A percentile compares a stretch with the other conserved stretches of the same genome.
Conservation (phyloP, 1,140 invertebrate species). For the Lasioglossum baleicum region DNA sequence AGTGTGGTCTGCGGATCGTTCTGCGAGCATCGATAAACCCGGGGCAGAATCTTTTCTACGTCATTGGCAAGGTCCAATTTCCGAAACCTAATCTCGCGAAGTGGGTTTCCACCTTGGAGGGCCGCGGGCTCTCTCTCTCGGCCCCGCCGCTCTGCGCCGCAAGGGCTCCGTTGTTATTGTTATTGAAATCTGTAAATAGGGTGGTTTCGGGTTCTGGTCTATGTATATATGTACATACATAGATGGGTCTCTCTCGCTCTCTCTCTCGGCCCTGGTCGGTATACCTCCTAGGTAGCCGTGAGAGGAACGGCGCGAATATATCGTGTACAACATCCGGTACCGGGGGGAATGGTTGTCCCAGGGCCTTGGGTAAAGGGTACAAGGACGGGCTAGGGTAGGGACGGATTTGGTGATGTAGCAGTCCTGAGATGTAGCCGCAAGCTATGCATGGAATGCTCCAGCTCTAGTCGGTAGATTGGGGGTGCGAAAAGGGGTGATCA, state of each 20-base stretch:
- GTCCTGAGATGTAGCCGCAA: slow-evolving; percentile 60
- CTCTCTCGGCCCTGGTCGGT: not conserved
- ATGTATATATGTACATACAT: not conserved
- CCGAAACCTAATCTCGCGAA: slow-evolving; percentile 19
- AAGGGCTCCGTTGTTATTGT: slow-evolving; percentile 54
- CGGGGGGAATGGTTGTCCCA: slow-evolving; percentile 53
- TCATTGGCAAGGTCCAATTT: slow-evolving; percentile 44
- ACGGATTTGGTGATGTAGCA: slow-evolving; percentile 63
- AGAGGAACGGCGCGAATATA: slow-evolving; percentile 40
- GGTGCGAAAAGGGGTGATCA: slow-evolving; percentile 62
- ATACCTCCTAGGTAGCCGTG: not conserved
- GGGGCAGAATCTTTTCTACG: not conserved
- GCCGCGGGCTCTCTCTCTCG: not conserved
- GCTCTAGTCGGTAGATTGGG: slow-evolving; percentile 38
- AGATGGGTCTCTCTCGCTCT: too few relatives aligned
- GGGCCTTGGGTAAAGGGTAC: slow-evolving; percentile 46
- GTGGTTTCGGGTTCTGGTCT: slow-evolving; percentile 18
- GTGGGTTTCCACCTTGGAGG: not conserved
- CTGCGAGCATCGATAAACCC: too few relatives aligned
- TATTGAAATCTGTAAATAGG: slow-evolving; percentile 60
- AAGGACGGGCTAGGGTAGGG: slow-evolving; percentile 41
- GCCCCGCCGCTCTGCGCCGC: not conserved
- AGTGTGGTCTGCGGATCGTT: not conserved
- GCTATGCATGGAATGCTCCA: slow-evolving; percentile 65
- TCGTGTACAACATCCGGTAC: slow-evolving; percentile 55